Evolutionary conservation across 2,797 vertebrate species (phyloP), one percentile per base, ranked within the genome.

Genomic region (Ctenochaetus hawaiiensis): DNA sequence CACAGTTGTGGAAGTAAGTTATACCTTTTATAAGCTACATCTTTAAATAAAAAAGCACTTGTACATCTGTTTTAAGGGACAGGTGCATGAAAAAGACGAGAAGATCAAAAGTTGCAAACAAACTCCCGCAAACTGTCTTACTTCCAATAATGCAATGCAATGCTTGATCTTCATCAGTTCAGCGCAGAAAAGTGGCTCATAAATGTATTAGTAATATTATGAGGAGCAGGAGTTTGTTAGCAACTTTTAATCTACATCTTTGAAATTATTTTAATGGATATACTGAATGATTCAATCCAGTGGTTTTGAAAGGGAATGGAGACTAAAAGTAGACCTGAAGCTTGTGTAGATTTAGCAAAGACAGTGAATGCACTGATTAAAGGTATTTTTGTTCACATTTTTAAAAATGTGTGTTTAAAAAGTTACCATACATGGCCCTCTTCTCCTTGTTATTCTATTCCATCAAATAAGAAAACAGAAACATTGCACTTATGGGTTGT

Each of bases 391-490:
- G 9, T 66, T 66, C 12, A 59, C 13, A 47, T 17, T 57, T 18
- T 39, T 7, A 63, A 23, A 30, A 64, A 67, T 34, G 1, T 16
- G 53, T 17, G n/a, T 66, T 26, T 20, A 34, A 34, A 34, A 34
- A 2, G 30, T 34, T 34, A 34, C 37, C 2, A 48, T 23, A 47
- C 53, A 13, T 41, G 10, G 70, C 41, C 17, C 48, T 49, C 4
- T 67, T 73, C 23, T 1, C 16, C 22, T 20, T 71, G 53, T 78
- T 77, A 52, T 60, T 82, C 75, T 57, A 62, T 52, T 78, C 22
- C 45, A 60, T 59, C 51, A 69, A 83, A 63, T 77, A 22, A 71
- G 18, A 78, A 82, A 85, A 78, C 14, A 78, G 30, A 49, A 43
- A 62, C 20, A 61, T 76, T 69, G 83, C 52, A 78, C 57, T 52